These are phyloP conservation scores for Benthosema pterotum DNA, from an alignment of 2,797 vertebrate species.

Conservation along the genomic window DNA sequence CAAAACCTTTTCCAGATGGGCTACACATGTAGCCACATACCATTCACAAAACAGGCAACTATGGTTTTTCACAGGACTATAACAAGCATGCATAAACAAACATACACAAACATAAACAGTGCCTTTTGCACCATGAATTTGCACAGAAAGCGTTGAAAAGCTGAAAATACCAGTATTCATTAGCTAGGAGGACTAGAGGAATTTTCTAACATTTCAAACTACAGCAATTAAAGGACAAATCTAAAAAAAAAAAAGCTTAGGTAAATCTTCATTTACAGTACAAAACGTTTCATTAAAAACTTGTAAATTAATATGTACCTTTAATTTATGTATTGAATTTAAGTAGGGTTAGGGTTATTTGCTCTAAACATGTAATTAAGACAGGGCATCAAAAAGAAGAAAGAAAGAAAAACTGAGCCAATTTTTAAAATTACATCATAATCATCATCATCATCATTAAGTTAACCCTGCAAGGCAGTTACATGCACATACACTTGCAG, in stretches of 20 bases:
- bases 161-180: conserved; percentile 20
- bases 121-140: conserved; percentile 14
- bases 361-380: too few relatives aligned
- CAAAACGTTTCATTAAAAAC: neutral
- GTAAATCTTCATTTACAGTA: neutral
- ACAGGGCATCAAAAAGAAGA: neutral
- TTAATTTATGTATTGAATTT: neutral
- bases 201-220: neutral
- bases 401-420: neutral
- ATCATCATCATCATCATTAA: neutral
- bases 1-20: conserved; percentile 77
- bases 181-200: conserved; percentile 19
- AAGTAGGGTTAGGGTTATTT: too few relatives aligned
- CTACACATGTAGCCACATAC: conserved; percentile 67
- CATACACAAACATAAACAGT: conserved; percentile 38
- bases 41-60: conserved; percentile 57
- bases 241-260: conserved; percentile 1
- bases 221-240: conserved; percentile 2
- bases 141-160: neutral
- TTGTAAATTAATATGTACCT: neutral
- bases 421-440: neutral
- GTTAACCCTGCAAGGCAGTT: conserved; percentile 1
- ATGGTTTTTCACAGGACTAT: conserved; percentile 18
- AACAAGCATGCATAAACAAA: conserved; percentile 32
- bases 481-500: neutral